Evolutionary conservation across 2,797 vertebrate species (phyloP).

Genomic region (Oreochromis mossambicus): DNA sequence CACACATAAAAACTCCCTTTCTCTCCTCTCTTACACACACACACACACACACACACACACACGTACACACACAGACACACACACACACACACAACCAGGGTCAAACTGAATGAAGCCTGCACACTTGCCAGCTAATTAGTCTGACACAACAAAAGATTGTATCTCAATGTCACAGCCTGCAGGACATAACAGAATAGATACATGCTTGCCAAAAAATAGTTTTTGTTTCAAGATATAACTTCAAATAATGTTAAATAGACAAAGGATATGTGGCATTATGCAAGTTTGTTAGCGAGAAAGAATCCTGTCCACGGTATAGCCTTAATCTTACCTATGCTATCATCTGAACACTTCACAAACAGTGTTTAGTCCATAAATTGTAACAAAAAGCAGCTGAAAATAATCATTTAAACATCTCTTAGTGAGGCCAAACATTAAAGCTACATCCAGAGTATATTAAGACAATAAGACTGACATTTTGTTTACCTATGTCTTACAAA

Average conservation of each 20-base stretch:
- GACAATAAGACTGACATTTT: background rate
- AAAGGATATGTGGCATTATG: background rate
- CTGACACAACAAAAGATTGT: conserved; percentile 59
- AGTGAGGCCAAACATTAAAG: background rate
- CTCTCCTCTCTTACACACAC: too few species aligned
- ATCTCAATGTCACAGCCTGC: conserved; percentile 56
- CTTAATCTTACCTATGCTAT: background rate
- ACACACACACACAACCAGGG: background rate
- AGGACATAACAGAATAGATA: background rate
- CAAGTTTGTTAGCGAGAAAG: background rate
- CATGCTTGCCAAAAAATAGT: background rate
- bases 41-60: background rate
- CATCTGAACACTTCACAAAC: background rate
- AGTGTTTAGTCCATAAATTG: background rate
- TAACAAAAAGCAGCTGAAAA: background rate
- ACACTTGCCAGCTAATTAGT: conserved; percentile 55
- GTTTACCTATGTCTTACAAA: background rate
- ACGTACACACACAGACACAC: background rate
- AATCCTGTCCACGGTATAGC: background rate
- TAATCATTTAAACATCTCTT: background rate
- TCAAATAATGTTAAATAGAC: background rate
- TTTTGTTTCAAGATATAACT: background rate
- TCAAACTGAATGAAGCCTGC: conserved; percentile 27
- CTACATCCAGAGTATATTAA: background rate
- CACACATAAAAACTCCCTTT: background rate